Percentiles rank a stretch among this genome's conserved stretches.
Evolutionary conservation across 2,797 vertebrate genomes (phyloP).

Genomic region (Acanthopagrus latus): DNA sequence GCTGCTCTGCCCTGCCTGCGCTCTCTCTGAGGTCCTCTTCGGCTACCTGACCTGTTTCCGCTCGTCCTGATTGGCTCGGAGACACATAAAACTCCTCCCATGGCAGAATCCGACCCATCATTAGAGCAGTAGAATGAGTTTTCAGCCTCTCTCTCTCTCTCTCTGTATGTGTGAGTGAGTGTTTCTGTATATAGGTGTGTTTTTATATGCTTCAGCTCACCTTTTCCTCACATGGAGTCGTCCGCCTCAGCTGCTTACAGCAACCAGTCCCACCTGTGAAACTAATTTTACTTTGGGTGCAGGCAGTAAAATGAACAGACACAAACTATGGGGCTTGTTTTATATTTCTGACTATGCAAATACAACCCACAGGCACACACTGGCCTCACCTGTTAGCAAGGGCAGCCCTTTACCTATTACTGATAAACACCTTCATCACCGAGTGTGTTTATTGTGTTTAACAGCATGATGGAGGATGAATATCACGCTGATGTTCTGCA

Average conservation of each 20-base stretch:
- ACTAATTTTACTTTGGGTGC: conserved; percentile 9
- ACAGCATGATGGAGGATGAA: neutral
- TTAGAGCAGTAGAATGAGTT: conserved; percentile 51
- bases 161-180: conserved; percentile 1
- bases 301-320: conserved; percentile 62
- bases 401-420: neutral
- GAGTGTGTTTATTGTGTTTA: conserved; percentile 21
- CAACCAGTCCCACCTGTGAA: conserved; percentile 12
- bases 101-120: conserved; percentile 61
- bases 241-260: conserved; percentile 3
- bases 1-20: conserved; percentile 75
- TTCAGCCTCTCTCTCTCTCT: conserved; percentile 14
- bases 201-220: conserved; percentile 18
- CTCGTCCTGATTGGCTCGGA: conserved; percentile 71
- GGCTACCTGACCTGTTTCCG: conserved; percentile 83
- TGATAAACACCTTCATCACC: conserved; percentile 8
- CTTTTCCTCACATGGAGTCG: conserved; percentile 20
- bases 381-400: conserved; percentile 32
- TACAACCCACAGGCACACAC: conserved; percentile 14
- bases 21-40: conserved; percentile 80
- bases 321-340: conserved; percentile 34
- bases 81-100: conserved; percentile 68
- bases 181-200: neutral
- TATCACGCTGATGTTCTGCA: neutral
- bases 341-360: conserved; percentile 70